Evolutionary conservation across 1,140 invertebrate species (phyloP), one percentile per base, ranked within the genome.

Genomic region (Papilio dardanus): DNA sequence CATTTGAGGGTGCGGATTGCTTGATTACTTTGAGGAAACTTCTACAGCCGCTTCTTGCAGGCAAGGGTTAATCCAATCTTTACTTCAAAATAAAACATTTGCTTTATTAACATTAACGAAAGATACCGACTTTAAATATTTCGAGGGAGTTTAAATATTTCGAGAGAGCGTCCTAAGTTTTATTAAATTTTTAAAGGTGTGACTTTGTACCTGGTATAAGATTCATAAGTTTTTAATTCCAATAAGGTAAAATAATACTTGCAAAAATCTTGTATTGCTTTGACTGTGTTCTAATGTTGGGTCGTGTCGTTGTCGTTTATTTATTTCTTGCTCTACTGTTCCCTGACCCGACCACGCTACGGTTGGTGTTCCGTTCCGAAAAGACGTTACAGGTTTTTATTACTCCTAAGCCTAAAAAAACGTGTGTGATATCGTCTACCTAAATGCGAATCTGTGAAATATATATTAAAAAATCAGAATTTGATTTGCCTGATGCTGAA

Each of bases 1-100:
- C 79, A 87, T 87, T 84, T 80, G 79, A 74, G 77, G 87, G 82
- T 89, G 83, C 78, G 85, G 88, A 88, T 85, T 86, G 79, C 85
- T 87, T 86, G 82, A 86, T 89, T 89, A 87, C 85, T 89, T 89
- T 89, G 86, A 82, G 81, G 81, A 86, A 86, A 89, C 82, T 89
- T 88, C 79, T 86, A 88, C 85, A 87, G 86, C 85, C 83, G 84
- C 82, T 83, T 79, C 84, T 83, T 83, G 80, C 77, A 79, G 76
- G 76, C 81, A 83, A 82, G 84, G 83, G 81, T 84, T 86, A 89
- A 86, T 89, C 80, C 81, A 79, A 84, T 83, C 83, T 86, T 83
- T 85, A 77, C 80, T 83, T 79, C 81, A 85, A 87, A 89, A 86
- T 84, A 85, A 81, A 83, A 87, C 82, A 88, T 89, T 89, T 84